Evolutionary conservation across 2,113 vertebrate genomes (phyloP), one percentile per base, ranked within the genome.

Genomic region (Leptobrachium leishanense): DNA sequence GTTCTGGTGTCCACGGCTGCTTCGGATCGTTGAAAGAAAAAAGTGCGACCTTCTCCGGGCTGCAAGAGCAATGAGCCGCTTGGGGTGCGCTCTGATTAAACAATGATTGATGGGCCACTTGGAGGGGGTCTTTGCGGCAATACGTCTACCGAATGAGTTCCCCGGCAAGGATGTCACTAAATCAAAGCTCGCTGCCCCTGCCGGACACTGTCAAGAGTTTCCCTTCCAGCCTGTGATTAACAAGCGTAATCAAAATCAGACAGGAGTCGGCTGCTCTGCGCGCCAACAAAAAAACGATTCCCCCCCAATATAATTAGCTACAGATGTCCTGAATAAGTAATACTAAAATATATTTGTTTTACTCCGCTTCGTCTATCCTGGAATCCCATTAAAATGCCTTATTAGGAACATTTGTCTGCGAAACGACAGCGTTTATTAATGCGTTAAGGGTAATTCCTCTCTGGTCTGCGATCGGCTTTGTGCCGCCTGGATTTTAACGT

Each of bases 21-120:
- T 31, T 31, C 20, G 20, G 20, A 31, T 31, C 20, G 20, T 31
- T 31, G 20, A 31, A 31, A 31, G 20, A 31, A 31, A 31, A 50
- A 50, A 50, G 8, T 50, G 46, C 46, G 8, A 8, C 54, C 54
- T 59, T 72, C 59, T 57, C 9, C 63, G 15, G 6, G 41, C 77
- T 55, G 43, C 12, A 68, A 81, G 72, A 81, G 72, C 78, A 74
- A 74, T 81, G 78, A 81, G 78, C 81, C 85, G 86, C 88, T 88
- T 89, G 85, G 84, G 78, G 81, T 74, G 86, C 82, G 84, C 88
- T 90, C 88, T 94, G 92, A 94, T 93, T 95, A 92, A 94, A 93
- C 91, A 93, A 92, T 94, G 94, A 95, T 94, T 81, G 78, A 81
- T 81, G 64, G 67, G 65, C 1, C 64, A 68, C 71, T 74, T 74